Base-by-base conservation (phyloP, 1,140 invertebrate genomes). In the Zaprionus camerounensis region DNA sequence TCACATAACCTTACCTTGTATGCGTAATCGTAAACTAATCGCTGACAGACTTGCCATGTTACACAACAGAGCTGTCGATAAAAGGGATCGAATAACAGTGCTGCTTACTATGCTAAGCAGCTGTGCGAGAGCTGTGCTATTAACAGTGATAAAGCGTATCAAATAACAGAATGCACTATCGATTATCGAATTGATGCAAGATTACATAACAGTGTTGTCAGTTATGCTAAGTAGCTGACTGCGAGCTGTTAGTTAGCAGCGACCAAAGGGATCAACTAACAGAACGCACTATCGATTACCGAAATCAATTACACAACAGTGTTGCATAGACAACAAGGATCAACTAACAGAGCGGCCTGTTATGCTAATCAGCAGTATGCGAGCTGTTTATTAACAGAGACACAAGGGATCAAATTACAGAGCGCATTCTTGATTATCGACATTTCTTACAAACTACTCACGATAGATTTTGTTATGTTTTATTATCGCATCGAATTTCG, bases 361-460 rank as follows among this genome's bases (percentile, higher is more conserved):
- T 46, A 46, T 46, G 41, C 41, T 46, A 46, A 46, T n/a, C n/a
- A 17, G 41, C n/a, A 9, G 41, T 2, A 7, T 6, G 41, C 41
- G 7, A n/a, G 41, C n/a, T 46, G 41, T 46, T 46, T 17, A 46
- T 46, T 46, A 9, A 17, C 41, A 20, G 44, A 9, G 46, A 51
- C 46, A 49, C 17, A 13, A 51, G 46, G 46, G 46, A 51, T 51
- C 46, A 22, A 22, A 24, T 51, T 22, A 51, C 46, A 51, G 46
- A 22, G 20, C 46, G 3, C 46, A 51, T 51, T 51, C 46, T 51
- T 20, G 46, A 51, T 24, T 51, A 24, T 51, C n/a, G n/a, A 4
- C 20, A 22, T n/a, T 15, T 13, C 46, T 51, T 24, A 11, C 46
- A 20, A 51, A 51, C 24, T 24, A 20, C 46, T 13, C 24, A 51